Evolutionary conservation across 2,797 vertebrate species (phyloP).

Genomic region (Labroides dimidiatus): DNA sequence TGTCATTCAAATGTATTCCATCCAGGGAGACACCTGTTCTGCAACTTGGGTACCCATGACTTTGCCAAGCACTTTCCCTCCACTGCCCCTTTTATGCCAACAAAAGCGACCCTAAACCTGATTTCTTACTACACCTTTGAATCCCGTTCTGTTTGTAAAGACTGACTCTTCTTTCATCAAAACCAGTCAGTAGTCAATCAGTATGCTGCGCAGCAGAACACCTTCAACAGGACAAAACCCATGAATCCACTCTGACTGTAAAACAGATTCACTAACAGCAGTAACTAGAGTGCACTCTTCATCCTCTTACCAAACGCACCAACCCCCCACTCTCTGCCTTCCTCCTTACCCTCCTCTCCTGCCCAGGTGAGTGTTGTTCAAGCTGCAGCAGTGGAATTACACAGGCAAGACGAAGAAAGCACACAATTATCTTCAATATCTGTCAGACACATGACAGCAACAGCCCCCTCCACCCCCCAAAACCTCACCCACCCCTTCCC

Average conservation of each 20-base stretch:
- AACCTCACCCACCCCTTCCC: constrained; percentile 25
- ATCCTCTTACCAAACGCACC: constrained; percentile 44
- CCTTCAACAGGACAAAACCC: constrained; percentile 41
- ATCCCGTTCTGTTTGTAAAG: constrained; percentile 1
- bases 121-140: constrained; percentile 18
- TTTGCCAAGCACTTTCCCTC: constrained; percentile 41
- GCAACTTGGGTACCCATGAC: constrained; percentile 61
- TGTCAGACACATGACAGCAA: constrained; percentile 87
- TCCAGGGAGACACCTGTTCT: constrained; percentile 75
- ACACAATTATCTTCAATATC: constrained; percentile 89
- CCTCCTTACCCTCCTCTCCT: constrained; percentile 66
- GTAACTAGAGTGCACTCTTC: constrained; percentile 46
- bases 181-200: constrained; percentile 20
- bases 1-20: constrained; percentile 83
- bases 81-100: constrained; percentile 11
- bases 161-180: constrained; percentile 11
- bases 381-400: constrained; percentile 81
- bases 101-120: constrained; percentile 11
- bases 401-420: constrained; percentile 84
- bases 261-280: constrained; percentile 61
- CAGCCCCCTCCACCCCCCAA: constrained; percentile 25
- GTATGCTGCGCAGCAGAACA: constrained; percentile 24
- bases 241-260: constrained; percentile 44
- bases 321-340: constrained; percentile 52
- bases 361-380: constrained; percentile 83